Evolutionary conservation across 2,888 invertebrate species (phyloP), one percentile per base, ranked within the genome.

Genomic region (Leucophora obtusa): DNA sequence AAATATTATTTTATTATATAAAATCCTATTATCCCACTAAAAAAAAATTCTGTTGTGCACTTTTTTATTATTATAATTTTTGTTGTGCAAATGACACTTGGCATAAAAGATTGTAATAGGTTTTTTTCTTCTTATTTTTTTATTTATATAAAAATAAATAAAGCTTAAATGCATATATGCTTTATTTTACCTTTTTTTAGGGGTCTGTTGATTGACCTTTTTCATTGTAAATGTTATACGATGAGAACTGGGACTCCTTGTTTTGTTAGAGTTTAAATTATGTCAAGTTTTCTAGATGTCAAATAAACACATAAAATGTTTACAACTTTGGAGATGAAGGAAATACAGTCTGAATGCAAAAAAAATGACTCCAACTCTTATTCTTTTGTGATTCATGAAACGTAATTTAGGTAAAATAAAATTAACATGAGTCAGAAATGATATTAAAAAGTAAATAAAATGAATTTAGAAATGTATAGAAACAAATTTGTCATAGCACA

Each of bases 21-120:
- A 60, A 59, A 33, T 33, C 33, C 58, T 28, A 56, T 56, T 56
- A 56, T 56, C 14, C n/a, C 58, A 35, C 47, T 47, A 47, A 15
- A 60, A 47, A 15, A 60, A 62, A 47, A 24, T 60, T 43, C 14
- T 47, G 60, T 38, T 47, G 60, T 18, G 47, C 21, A 60, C 24
- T 38, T 38, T 14, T 15, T 51, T 43, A n/a, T 47, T 17, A 11
- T 18, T 51, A n/a, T 47, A 28, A 11, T 18, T 51, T 60, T 59
- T 33, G 11, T 50, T 69, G 54, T 69, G 68, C 62, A 47, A 68
- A 60, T 68, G 59, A 54, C 74, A 68, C 54, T 68, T 75, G 54
- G 33, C 62, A 63, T 63, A 51, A 50, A 21, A 54, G n/a, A 53
- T 33, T 56, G 9, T 21, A 62, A 47, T 56, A 33, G 9, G 5